phyloP scores from a whole-genome alignment of 2,113 vertebrate genomes.

The Podilymbus podiceps region DNA sequence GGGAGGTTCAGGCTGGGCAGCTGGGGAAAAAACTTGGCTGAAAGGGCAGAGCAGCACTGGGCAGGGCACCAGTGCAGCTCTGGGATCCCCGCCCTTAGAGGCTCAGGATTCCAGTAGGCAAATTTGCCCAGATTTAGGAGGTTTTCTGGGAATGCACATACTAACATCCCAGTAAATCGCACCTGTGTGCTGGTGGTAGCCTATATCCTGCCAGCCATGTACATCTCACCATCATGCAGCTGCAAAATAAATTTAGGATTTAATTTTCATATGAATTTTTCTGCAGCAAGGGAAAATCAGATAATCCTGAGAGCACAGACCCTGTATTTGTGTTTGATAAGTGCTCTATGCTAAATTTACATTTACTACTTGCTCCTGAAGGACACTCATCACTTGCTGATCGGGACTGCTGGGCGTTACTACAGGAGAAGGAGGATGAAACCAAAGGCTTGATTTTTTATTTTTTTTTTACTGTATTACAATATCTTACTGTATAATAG shows the following conservation, averaged over 20 bases:
- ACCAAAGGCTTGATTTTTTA: background rate
- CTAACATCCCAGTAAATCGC: background rate
- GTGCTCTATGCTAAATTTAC: background rate
- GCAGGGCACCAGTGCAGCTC: accelerated
- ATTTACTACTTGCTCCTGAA: background rate
- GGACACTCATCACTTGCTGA: background rate
- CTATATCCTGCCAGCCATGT: accelerated
- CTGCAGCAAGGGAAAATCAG: background rate
- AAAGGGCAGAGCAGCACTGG: background rate
- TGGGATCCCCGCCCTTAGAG: background rate
- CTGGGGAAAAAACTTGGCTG: background rate
- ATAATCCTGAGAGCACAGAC: background rate
- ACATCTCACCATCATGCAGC: background rate
- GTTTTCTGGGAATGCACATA: background rate
- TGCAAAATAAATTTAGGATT: background rate
- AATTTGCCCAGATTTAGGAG: background rate
- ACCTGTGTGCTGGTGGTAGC: background rate
- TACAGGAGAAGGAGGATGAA: background rate
- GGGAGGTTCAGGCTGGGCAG: background rate
- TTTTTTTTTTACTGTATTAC: background rate
- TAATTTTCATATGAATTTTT: background rate
- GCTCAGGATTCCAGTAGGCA: background rate
- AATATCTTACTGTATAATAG: background rate
- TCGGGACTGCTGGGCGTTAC: background rate
- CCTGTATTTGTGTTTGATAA: constrained; percentile 16